phyloP scores from a whole-genome alignment of 2,888 invertebrate species.

The Malacosoma neustria region DNA sequence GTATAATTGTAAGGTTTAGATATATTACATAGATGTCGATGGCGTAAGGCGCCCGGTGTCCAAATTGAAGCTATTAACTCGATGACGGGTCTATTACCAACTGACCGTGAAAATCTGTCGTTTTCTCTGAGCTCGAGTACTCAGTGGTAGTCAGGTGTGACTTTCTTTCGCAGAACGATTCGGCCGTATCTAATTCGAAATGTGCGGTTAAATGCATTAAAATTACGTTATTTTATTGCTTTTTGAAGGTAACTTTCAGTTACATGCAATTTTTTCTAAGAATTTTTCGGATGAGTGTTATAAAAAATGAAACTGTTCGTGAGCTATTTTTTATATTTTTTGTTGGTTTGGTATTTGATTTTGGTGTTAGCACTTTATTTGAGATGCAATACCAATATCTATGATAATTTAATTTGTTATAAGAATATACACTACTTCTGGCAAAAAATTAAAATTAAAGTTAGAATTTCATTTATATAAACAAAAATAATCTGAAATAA shows the following conservation, averaged over 20 bases:
- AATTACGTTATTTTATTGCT: too few relatives aligned
- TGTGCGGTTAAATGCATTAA: neutral
- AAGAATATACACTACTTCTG: neutral
- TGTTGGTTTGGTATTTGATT: too few relatives aligned
- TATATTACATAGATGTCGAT: too few relatives aligned
- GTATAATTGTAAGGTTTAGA: too few relatives aligned
- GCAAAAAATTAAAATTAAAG: too few relatives aligned
- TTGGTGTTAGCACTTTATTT: too few relatives aligned
- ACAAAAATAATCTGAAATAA: too few relatives aligned
- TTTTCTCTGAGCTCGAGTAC: slow-evolving; percentile 37
- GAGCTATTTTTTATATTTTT: too few relatives aligned
- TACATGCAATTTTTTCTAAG: neutral
- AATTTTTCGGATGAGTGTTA: too few relatives aligned
- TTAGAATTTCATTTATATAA: too few relatives aligned
- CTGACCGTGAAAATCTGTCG: slow-evolving; percentile 42
- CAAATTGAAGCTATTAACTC: slow-evolving; percentile 16
- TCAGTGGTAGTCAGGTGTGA: slow-evolving; percentile 11
- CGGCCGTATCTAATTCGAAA: neutral
- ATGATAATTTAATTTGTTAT: neutral
- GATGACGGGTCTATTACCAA: slow-evolving; percentile 24
- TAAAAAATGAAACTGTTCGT: too few relatives aligned
- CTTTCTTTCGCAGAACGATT: slow-evolving; percentile 7
- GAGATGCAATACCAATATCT: too few relatives aligned
- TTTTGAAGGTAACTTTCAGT: neutral
- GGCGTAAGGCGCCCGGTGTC: slow-evolving; percentile 1